Evolutionary conservation across 2,113 vertebrate genomes (phyloP).

Genomic region (Rhizomys pruinosus): DNA sequence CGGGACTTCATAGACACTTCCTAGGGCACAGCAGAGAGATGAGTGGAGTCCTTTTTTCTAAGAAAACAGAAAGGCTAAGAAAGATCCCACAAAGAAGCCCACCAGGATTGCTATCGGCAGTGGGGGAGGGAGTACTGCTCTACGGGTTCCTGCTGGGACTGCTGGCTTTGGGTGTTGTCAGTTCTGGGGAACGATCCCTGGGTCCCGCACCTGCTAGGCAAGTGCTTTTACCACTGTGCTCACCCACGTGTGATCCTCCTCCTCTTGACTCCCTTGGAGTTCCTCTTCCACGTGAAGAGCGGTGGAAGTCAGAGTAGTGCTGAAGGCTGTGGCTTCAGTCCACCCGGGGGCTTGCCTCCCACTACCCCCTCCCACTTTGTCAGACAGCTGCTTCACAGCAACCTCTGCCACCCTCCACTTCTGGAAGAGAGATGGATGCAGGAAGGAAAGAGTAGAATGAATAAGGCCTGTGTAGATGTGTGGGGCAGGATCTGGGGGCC

Average conservation of each 20-base stretch:
- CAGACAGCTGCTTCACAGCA: background rate
- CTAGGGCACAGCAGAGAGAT: too few relatives aligned
- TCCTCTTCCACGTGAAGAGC: background rate
- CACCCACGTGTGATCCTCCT: background rate
- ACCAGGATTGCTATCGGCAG: too few relatives aligned
- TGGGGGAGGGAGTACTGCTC: background rate
- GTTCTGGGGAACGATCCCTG: background rate
- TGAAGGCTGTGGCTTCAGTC: background rate
- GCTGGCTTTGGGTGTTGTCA: background rate
- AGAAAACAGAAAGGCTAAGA: background rate
- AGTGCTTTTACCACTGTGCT: background rate
- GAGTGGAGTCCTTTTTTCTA: too few relatives aligned
- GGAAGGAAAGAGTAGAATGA: background rate
- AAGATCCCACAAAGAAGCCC: background rate
- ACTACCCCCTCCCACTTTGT: background rate
- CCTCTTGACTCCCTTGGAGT: background rate
- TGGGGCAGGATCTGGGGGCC: background rate
- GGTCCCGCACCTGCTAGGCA: too few relatives aligned
- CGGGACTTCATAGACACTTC: too few relatives aligned
- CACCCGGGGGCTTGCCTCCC: background rate
- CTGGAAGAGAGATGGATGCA: background rate
- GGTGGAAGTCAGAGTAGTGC: background rate
- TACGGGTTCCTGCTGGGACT: background rate
- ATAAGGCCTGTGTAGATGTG: background rate
- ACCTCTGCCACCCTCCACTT: background rate